Percentiles rank a stretch among this genome's conserved stretches.
These are phyloP conservation scores for Hirtodrosophila trivittata DNA, from an alignment of 2,888 invertebrate species.

Conservation along the genomic window DNA sequence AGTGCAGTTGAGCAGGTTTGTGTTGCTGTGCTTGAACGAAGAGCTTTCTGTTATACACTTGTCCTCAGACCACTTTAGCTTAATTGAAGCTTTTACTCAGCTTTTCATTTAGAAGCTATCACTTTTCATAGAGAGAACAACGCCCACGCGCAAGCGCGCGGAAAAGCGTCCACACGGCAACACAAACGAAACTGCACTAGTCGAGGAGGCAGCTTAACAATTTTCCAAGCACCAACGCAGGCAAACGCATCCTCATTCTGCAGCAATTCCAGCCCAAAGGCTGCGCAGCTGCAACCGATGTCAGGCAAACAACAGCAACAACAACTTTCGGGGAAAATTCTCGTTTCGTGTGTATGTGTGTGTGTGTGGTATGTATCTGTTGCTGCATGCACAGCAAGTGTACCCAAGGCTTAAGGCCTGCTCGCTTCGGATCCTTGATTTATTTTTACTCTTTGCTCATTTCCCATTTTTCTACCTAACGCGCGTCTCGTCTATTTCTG, in stretches of 20 bases:
- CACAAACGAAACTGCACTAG: slow-evolving; percentile 79
- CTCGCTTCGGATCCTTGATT: slow-evolving; percentile 73
- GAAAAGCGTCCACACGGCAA: slow-evolving; percentile 79
- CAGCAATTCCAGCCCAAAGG: background rate
- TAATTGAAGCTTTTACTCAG: slow-evolving; percentile 10
- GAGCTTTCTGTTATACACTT: slow-evolving; percentile 1
- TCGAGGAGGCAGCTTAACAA: slow-evolving; percentile 61
- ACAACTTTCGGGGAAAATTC: slow-evolving; percentile 29
- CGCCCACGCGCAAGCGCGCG: slow-evolving; percentile 51
- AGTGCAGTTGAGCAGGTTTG: slow-evolving; percentile 23
- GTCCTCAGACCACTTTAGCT: too few relatives aligned
- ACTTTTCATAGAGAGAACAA: slow-evolving; percentile 9
- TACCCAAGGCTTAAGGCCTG: slow-evolving; percentile 55
- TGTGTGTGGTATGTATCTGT: slow-evolving; percentile 35
- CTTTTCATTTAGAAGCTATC: slow-evolving; percentile 1
- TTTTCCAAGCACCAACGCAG: slow-evolving; percentile 57
- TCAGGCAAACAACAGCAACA: slow-evolving; percentile 36
- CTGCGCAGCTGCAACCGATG: slow-evolving; percentile 63
- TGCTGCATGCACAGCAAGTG: slow-evolving; percentile 64
- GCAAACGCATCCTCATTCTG: slow-evolving; percentile 53
- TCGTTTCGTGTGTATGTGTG: slow-evolving; percentile 19
- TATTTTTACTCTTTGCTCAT: slow-evolving; percentile 66
- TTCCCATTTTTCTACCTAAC: slow-evolving; percentile 63
- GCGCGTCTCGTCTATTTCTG: slow-evolving; percentile 46
- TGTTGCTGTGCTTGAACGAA: background rate